Evolutionary conservation across 2,113 vertebrate genomes (phyloP).

Genomic region (Echinops telfairi): DNA sequence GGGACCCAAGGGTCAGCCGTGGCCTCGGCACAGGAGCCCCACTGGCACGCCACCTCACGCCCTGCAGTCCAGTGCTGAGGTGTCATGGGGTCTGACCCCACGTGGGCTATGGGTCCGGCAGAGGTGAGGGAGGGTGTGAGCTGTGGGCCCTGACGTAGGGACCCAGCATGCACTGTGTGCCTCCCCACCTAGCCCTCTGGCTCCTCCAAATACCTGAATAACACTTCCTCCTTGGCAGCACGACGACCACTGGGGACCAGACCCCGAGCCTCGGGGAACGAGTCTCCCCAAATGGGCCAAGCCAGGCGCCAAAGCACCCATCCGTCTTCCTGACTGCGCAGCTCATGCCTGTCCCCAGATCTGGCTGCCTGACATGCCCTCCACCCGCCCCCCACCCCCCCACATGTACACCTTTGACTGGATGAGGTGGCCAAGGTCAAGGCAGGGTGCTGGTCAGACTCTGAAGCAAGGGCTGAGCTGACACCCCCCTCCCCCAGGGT

Average conservation of each 20-base stretch:
- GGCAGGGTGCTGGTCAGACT: neutral
- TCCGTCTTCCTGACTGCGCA: neutral
- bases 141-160: neutral
- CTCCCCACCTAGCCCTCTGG: too few species aligned
- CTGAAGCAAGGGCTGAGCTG: too few species aligned
- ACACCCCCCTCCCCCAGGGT: too few species aligned
- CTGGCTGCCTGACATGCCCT: neutral
- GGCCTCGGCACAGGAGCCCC: neutral
- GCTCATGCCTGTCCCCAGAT: neutral
- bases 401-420: too few species aligned
- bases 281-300: neutral
- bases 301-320: neutral
- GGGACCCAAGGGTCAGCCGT: too few species aligned
- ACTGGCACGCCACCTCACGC: fast-evolving
- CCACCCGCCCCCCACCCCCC: too few species aligned
- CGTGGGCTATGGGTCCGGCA: fast-evolving
- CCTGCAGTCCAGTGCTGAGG: neutral
- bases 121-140: neutral
- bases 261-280: neutral
- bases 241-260: neutral
- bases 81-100: too few species aligned
- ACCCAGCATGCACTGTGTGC: neutral
- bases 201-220: too few species aligned
- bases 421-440: too few species aligned
- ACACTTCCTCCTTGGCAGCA: neutral